These are phyloP conservation scores for Cyprinodon variegatus DNA, from an alignment of 2,113 vertebrate species.

Conservation along the genomic window DNA sequence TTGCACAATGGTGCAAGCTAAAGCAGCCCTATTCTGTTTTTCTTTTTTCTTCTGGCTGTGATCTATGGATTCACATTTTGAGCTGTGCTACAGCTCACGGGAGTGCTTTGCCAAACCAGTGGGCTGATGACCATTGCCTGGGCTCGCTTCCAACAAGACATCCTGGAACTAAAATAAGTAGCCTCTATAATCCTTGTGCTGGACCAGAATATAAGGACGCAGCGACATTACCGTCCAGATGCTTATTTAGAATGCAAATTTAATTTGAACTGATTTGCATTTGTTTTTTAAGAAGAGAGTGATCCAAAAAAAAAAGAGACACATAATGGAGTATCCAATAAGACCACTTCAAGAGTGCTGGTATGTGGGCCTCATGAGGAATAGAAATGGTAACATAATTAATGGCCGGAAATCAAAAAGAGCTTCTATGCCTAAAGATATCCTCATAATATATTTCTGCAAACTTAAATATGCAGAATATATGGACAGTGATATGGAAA, in stretches of 20 bases:
- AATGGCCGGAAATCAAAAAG: conserved; percentile 10
- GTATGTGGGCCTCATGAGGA: conserved; percentile 19
- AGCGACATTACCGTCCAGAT: conserved; percentile 42
- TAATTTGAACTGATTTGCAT: conserved; percentile 60
- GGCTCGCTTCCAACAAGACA: conserved; percentile 65
- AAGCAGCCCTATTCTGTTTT: conserved; percentile 21
- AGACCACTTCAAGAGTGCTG: conserved; percentile 20
- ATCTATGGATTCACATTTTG: conserved; percentile 61
- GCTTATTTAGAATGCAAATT: conserved; percentile 59
- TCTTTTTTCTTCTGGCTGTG: conserved; percentile 27
- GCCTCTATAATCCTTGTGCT: conserved; percentile 45
- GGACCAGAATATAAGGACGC: conserved; percentile 50
- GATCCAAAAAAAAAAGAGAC: conserved; percentile 30
- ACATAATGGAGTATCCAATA: conserved; percentile 29
- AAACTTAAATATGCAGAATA: conserved; percentile 3
- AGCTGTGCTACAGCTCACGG: conserved; percentile 55
- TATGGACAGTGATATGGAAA: conserved; percentile 11
- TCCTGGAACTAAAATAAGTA: conserved; percentile 54
- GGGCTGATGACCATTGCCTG: conserved; percentile 63
- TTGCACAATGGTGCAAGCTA: conserved; percentile 47
- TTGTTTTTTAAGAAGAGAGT: neutral
- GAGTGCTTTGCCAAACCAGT: conserved; percentile 58
- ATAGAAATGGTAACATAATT: conserved; percentile 25
- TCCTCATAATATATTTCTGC: conserved; percentile 3
- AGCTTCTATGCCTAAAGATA: conserved; percentile 11